A percentile compares a stretch with the other conserved stretches of the same genome.
Evolutionary conservation across 2,888 invertebrate genomes (phyloP).

Genomic region (Aleiodes alternator): DNA sequence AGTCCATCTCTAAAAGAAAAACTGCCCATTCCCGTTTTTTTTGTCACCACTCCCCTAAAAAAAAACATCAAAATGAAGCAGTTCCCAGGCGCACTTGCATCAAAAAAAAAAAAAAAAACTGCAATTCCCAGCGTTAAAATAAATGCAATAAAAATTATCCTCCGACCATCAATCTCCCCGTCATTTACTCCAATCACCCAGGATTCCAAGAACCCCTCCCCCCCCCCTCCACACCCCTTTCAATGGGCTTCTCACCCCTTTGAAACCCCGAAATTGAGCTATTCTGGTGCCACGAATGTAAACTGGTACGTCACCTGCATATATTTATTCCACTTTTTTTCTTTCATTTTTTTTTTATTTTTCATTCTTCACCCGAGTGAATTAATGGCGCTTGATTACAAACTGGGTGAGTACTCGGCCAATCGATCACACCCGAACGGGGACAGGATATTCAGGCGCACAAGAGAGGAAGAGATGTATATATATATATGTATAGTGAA

Average conservation of each 20-base stretch:
- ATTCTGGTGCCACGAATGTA: constrained; percentile 15
- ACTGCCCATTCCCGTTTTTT: no score
- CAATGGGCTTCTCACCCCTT: constrained; percentile 14
- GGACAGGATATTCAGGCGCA: constrained; percentile 42
- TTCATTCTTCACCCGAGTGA: constrained; percentile 19
- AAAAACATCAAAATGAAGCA: no score
- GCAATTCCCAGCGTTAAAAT: no score
- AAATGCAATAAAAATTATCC: no score
- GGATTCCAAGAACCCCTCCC: no score
- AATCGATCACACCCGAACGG: constrained; percentile 16
- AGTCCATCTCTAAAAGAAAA: no score
- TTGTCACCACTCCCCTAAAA: no score
- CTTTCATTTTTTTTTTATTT: not conserved
- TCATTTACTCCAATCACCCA: no score
- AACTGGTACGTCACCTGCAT: constrained; percentile 36
- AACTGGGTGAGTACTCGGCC: constrained; percentile 9
- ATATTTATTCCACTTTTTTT: not conserved
- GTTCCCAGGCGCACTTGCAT: no score
- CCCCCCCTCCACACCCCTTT: not conserved
- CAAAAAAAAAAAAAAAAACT: no score
- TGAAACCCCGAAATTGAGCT: constrained; percentile 17
- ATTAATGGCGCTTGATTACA: constrained; percentile 40
- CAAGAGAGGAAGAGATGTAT: not conserved
- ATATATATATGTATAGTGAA: constrained; percentile 16
- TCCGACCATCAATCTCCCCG: no score